These are phyloP conservation scores for Patiria miniata DNA, from an alignment of 35 echinoderm and acorn worm genomes.

Conservation along the genomic window DNA sequence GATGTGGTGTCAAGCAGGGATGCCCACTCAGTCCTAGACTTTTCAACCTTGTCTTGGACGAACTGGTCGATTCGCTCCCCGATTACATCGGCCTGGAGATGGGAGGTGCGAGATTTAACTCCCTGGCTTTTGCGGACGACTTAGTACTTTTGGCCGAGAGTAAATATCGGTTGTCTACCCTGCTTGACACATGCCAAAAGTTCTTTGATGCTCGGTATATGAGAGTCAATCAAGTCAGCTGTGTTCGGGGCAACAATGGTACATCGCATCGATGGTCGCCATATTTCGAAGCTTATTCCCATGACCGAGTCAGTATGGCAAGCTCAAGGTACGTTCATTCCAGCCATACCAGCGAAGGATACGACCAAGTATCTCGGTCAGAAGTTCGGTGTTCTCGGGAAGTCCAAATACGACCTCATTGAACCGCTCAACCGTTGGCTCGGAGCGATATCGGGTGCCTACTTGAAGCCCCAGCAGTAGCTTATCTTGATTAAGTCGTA, in stretches of 20 bases:
- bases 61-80: too few species aligned
- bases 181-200: too few species aligned
- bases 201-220: too few species aligned
- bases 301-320: conserved; percentile 1
- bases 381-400: not conserved
- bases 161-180: too few species aligned
- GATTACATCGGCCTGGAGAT: too few species aligned
- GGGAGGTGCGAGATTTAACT: too few species aligned
- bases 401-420: not conserved
- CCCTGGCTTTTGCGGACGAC: too few species aligned
- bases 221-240: too few species aligned
- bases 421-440: not conserved
- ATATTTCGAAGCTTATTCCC: not conserved
- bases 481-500: not conserved
- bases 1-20: too few species aligned
- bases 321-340: not conserved
- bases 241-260: conserved; percentile 22
- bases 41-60: too few species aligned
- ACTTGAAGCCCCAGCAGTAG: not conserved
- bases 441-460: not conserved
- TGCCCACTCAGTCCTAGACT: too few species aligned
- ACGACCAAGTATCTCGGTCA: conserved; percentile 1
- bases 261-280: not conserved
- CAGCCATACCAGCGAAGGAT: not conserved
- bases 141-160: too few species aligned